Evolutionary conservation across 2,113 vertebrate species (phyloP).

Genomic region (Mungos mungo): DNA sequence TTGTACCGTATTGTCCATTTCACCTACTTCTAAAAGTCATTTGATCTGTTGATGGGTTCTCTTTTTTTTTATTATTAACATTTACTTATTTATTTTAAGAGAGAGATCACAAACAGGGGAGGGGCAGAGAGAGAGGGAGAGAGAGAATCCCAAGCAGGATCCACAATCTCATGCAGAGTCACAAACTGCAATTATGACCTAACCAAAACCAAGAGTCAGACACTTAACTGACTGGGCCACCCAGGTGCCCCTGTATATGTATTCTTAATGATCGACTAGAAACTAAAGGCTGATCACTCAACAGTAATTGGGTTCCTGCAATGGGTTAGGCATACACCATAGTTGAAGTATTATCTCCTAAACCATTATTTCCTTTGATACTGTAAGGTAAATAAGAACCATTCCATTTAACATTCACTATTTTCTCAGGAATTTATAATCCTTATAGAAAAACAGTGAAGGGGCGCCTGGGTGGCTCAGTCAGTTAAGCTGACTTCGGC

Average conservation of each 20-base stretch:
- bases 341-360: background rate
- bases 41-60: background rate
- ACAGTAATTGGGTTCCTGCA: background rate
- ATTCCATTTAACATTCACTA: background rate
- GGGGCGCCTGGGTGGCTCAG: too few relatives aligned
- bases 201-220: background rate
- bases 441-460: background rate
- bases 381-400: background rate
- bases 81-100: background rate
- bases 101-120: background rate
- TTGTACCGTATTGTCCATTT: background rate
- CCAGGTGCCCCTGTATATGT: background rate
- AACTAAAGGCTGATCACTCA: background rate
- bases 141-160: too few relatives aligned
- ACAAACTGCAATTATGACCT: background rate
- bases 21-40: background rate
- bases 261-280: background rate
- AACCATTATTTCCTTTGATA: background rate
- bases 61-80: background rate
- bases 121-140: background rate
- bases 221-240: background rate
- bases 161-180: background rate
- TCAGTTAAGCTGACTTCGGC: too few relatives aligned
- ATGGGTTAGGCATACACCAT: background rate
- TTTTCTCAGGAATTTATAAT: background rate